Conservation (phyloP, 2,888 invertebrate species). For the Resseliella maxima region DNA sequence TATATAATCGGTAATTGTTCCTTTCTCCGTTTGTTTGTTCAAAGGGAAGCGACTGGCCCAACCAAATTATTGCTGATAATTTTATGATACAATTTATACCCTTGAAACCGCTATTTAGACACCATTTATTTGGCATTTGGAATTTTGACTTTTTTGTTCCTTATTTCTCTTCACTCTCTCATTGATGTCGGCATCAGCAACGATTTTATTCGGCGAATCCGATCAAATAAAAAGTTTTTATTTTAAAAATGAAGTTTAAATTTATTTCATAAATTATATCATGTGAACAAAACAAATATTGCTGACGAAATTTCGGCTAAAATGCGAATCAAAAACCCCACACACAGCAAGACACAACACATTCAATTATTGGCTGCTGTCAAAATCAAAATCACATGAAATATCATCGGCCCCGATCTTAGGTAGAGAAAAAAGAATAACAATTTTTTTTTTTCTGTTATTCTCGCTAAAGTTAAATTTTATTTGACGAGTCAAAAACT, state of each 20-base stretch:
- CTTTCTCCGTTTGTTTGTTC: constrained; percentile 42
- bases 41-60: constrained; percentile 6
- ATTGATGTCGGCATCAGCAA: constrained; percentile 25
- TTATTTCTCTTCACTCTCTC: too few relatives aligned
- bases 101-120: constrained; percentile 34
- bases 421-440: background rate
- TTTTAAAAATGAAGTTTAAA: too few relatives aligned
- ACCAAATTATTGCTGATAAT: constrained; percentile 34
- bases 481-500: background rate
- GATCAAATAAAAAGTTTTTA: constrained; percentile 23
- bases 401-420: background rate
- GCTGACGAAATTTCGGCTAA: constrained; percentile 1
- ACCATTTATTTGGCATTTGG: constrained; percentile 42
- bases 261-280: constrained; percentile 49
- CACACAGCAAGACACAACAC: constrained; percentile 15
- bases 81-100: constrained; percentile 44
- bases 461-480: background rate
- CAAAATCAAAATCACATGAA: background rate
- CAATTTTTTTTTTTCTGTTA: too few relatives aligned
- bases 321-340: background rate
- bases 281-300: constrained; percentile 39
- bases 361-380: background rate
- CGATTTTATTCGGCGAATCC: background rate
- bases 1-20: constrained; percentile 34
- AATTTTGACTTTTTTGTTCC: background rate